Evolutionary conservation across 2,888 invertebrate genomes (phyloP).

Genomic region (Chalcis sispes): DNA sequence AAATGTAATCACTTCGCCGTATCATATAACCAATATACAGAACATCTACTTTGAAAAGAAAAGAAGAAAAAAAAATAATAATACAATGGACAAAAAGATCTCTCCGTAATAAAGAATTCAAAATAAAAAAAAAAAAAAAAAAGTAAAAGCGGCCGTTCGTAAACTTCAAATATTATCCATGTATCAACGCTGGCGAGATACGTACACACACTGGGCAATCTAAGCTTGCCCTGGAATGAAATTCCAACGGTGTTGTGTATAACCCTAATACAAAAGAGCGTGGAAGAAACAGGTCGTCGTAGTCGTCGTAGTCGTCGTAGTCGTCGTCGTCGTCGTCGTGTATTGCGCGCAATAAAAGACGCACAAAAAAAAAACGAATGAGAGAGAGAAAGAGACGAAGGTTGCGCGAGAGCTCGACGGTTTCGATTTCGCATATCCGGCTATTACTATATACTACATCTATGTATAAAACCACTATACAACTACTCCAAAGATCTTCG

Average conservation of each 20-base stretch:
- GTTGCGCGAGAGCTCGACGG: conserved; percentile 30
- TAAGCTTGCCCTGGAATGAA: conserved; percentile 26
- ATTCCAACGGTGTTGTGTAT: conserved; percentile 27
- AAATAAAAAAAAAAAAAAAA: too few species aligned
- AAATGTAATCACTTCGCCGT: too few species aligned
- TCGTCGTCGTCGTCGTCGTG: neutral
- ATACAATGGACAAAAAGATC: too few species aligned
- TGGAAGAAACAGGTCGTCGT: conserved; percentile 1
- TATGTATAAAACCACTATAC: neutral
- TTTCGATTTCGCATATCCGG: conserved; percentile 51
- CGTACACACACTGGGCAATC: conserved; percentile 17
- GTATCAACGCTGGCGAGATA: neutral
- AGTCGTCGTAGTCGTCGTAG: conserved; percentile 3
- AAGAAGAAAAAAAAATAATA: too few species aligned
- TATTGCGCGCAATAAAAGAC: too few species aligned
- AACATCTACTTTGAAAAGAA: too few species aligned
- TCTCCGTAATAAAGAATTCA: too few species aligned
- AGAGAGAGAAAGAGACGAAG: conserved; percentile 15
- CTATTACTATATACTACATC: neutral
- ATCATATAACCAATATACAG: too few species aligned
- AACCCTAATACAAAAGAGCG: conserved; percentile 16
- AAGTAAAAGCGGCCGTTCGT: conserved; percentile 6
- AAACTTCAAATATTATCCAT: conserved; percentile 17
- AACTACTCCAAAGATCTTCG: neutral
- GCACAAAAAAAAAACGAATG: neutral